Evolutionary conservation across 2,797 vertebrate species (phyloP).

Genomic region (Adrianichthys oophorus): DNA sequence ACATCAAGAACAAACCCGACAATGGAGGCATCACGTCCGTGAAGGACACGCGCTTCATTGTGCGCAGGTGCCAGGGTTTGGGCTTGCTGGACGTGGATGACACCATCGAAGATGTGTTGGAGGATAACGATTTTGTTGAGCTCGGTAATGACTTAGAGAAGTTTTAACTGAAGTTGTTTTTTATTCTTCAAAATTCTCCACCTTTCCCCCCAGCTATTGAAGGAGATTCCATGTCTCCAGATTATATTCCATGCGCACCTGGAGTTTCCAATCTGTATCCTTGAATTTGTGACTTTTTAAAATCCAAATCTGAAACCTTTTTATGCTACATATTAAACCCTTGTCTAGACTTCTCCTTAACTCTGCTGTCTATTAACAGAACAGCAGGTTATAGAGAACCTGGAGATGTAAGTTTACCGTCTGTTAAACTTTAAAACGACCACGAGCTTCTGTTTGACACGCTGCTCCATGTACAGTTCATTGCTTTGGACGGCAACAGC

Average conservation of each 20-base stretch:
- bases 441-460: slow-evolving; percentile 16
- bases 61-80: slow-evolving; percentile 89
- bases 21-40: slow-evolving; percentile 85
- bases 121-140: slow-evolving; percentile 97
- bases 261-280: slow-evolving; percentile 96
- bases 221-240: slow-evolving; percentile 92
- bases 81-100: slow-evolving; percentile 91
- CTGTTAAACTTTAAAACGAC: not conserved
- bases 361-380: slow-evolving; percentile 69
- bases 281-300: slow-evolving; percentile 51
- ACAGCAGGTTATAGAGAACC: slow-evolving; percentile 91
- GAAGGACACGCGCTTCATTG: slow-evolving; percentile 82
- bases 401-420: slow-evolving; percentile 75
- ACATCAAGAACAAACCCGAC: slow-evolving; percentile 94
- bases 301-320: not conserved
- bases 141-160: slow-evolving; percentile 82
- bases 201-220: slow-evolving; percentile 84
- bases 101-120: slow-evolving; percentile 86
- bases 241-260: slow-evolving; percentile 91
- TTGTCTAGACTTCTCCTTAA: slow-evolving; percentile 50
- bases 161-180: not conserved
- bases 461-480: slow-evolving; percentile 75
- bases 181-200: not conserved
- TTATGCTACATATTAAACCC: not conserved
- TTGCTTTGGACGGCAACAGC: slow-evolving; percentile 89